Evolutionary conservation across 2,113 vertebrate genomes (phyloP).

Genomic region (sheep (Ovis aries)): ARS-UI_Ramb_v3.0 NC_056057.1:30564501-30565000

Average conservation of each 20-base stretch:
- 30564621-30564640: neutral
- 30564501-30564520: neutral
- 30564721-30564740: neutral
- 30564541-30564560: neutral
- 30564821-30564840: neutral
- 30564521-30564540: neutral
- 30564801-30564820: neutral
- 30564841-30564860: neutral
- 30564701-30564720: neutral
- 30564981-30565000: neutral
- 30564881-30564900: neutral
- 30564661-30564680: neutral
- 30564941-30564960: neutral
- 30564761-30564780: neutral
- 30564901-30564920: neutral
- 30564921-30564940: neutral
- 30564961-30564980: neutral
- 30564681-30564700: neutral
- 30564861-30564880: neutral
- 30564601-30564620: neutral
- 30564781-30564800: neutral
- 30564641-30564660: neutral
- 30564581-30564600: neutral
- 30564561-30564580: neutral
- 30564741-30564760: neutral